Percentiles rank a stretch among this genome's conserved stretches.
These are phyloP conservation scores for Sebastes cheni DNA, from an alignment of 2,797 vertebrate species.

Conservation along the genomic window DNA sequence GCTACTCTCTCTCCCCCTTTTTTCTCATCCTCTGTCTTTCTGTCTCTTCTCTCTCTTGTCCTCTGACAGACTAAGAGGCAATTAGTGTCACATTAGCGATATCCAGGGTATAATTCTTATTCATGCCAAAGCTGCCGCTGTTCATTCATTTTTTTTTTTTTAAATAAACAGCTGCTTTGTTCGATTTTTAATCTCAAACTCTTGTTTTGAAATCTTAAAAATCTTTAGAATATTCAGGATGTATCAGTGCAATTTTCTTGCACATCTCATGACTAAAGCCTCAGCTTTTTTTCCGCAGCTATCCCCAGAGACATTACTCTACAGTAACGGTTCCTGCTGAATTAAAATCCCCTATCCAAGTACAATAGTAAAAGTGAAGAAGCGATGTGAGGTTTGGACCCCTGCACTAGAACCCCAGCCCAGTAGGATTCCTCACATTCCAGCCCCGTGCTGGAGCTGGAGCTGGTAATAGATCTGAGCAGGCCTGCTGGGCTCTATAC, in stretches of 20 bases:
- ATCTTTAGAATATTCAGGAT: neutral
- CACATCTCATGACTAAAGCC: neutral
- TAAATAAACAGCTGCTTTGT: conserved; percentile 23
- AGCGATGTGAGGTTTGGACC: conserved; percentile 78
- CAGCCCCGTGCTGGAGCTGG: conserved; percentile 74
- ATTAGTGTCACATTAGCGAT: conserved; percentile 87
- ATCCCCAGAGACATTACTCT: conserved; percentile 28
- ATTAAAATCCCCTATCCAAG: conserved; percentile 68
- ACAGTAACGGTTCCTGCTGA: conserved; percentile 41
- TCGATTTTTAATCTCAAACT: neutral
- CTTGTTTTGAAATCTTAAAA: conserved; percentile 4
- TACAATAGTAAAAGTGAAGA: conserved; percentile 49
- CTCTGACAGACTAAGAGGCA: conserved; percentile 83
- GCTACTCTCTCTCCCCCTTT: conserved; percentile 66
- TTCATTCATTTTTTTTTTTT: conserved; percentile 8
- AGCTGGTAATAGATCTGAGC: conserved; percentile 80
- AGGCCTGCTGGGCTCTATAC: conserved; percentile 76
- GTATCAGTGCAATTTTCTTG: neutral
- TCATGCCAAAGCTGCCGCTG: conserved; percentile 67
- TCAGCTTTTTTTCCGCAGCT: conserved; percentile 27
- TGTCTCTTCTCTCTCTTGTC: conserved; percentile 76
- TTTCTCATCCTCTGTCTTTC: conserved; percentile 73
- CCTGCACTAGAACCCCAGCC: conserved; percentile 74
- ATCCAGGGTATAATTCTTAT: conserved; percentile 71
- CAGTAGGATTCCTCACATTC: conserved; percentile 84